Base-by-base conservation (phyloP, 2,888 invertebrate species). In the Odontothrips loti region DNA sequence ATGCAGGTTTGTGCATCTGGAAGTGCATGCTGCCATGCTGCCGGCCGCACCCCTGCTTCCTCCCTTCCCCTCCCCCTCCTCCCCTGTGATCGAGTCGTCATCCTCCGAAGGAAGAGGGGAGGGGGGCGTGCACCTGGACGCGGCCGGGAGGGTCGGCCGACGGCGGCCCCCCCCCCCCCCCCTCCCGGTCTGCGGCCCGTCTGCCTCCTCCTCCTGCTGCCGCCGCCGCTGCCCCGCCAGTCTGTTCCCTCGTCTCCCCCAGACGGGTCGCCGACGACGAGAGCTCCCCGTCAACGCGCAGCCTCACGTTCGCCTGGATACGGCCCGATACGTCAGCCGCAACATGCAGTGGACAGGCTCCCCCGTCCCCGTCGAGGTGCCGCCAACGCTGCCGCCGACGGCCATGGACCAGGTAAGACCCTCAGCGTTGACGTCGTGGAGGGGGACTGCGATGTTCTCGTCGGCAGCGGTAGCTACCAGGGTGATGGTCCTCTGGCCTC, bases 41-140 rank as follows among this genome's bases (percentile, higher is more conserved):
- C 68, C n/a, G n/a, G 12, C 12, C 68, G 68, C 68, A 27, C 23
- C 68, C 23, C 27, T 23, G 68, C 58, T 15, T 2, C 51, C 51
- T 12, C 51, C 51, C 15, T 10, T 51, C 51, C 51, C 51, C 51
- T 51, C 4, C 15, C 10, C 58, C 15, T 20, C 17, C 15, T 58
- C 20, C 15, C 58, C 58, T 6, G 34, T 43, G 34, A 43, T 43
- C 34, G 34, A 6, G 34, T 43, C 34, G 34, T 43, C 34, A 6
- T 43, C 34, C 2, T 43, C 34, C 34, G 11, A 17, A 15, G 58
- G 11, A 17, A 15, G 17, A n/a, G 58, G 58, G 58, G 58, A 51
- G 51, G 51, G 51, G 51, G 23, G 8, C 23, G 23, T 75, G 68
- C 68, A 75, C 68, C 68, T 75, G 68, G 68, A 75, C 68, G 58